These are phyloP conservation scores for Rutilus rutilus DNA, from an alignment of 2,113 vertebrate species.

Conservation along the genomic window DNA sequence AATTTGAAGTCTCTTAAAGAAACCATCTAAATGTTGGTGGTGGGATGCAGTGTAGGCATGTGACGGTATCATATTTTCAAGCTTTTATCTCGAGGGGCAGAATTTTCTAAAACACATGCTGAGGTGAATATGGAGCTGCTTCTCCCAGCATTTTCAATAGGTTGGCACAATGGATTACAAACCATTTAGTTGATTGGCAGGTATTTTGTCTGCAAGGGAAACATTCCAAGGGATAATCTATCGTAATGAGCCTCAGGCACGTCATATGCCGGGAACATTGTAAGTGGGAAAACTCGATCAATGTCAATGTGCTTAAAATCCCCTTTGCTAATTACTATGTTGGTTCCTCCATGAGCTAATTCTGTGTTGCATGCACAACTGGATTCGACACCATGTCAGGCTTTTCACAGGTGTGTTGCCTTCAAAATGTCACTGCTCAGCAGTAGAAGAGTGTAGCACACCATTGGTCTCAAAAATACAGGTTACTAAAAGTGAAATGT, in stretches of 20 bases:
- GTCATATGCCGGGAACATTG: conserved; percentile 6
- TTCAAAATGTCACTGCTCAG: background rate
- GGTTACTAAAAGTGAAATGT: background rate
- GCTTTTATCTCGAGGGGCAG: too few species aligned
- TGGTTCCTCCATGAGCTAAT: conserved; percentile 2
- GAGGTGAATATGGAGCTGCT: background rate
- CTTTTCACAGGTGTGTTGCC: background rate
- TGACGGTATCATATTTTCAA: too few species aligned
- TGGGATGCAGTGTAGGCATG: background rate
- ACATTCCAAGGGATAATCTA: conserved; percentile 16
- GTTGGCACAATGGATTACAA: conserved; percentile 28
- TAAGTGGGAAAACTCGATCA: conserved; percentile 30
- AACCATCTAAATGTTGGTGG: background rate
- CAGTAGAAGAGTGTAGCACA: background rate
- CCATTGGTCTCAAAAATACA: background rate
- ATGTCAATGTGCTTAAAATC: conserved; percentile 5
- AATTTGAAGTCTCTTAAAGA: background rate
- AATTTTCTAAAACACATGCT: background rate
- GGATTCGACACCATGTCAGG: background rate
- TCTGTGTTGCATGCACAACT: conserved; percentile 25
- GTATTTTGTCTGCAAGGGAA: conserved; percentile 23
- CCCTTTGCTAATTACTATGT: conserved; percentile 17
- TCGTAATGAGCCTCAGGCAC: conserved; percentile 16
- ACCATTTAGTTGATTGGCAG: background rate
- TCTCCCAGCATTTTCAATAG: background rate